These are phyloP conservation scores for Trematomus loennbergii DNA, from an alignment of 2,113 vertebrate species.

Conservation along the genomic window DNA sequence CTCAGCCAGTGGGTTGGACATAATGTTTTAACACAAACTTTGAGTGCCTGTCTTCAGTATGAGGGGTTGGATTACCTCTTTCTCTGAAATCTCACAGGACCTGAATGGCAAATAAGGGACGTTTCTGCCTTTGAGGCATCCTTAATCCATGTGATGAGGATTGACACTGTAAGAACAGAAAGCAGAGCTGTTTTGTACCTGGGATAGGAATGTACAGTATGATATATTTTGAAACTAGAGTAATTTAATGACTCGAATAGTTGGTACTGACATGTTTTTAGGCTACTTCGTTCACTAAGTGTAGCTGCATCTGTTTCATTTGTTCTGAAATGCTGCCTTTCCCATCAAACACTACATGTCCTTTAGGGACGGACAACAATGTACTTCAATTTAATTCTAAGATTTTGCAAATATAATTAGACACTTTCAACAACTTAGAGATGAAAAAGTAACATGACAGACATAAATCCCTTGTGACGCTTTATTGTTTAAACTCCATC, in stretches of 20 bases:
- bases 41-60: no score
- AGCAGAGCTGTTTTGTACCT: constrained; percentile 17
- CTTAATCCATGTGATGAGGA: constrained; percentile 30
- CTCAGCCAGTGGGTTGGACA: not conserved
- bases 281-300: not conserved
- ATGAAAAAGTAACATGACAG: not conserved
- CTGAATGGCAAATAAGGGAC: constrained; percentile 26
- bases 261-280: not conserved
- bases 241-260: not conserved
- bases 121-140: constrained; percentile 45
- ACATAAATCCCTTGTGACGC: not conserved
- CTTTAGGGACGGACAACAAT: not conserved
- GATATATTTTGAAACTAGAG: constrained; percentile 16
- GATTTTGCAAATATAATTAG: not conserved
- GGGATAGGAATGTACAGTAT: constrained; percentile 1
- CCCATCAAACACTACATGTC: not conserved
- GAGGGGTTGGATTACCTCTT: no score
- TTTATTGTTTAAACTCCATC: not conserved
- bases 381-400: not conserved
- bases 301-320: not conserved
- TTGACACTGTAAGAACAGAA: constrained; percentile 22
- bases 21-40: no score
- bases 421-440: not conserved
- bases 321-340: not conserved
- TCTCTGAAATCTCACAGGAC: constrained; percentile 26